Base-by-base conservation (phyloP, 2,888 invertebrate genomes). In the Lepetodrilus schrolli region DNA sequence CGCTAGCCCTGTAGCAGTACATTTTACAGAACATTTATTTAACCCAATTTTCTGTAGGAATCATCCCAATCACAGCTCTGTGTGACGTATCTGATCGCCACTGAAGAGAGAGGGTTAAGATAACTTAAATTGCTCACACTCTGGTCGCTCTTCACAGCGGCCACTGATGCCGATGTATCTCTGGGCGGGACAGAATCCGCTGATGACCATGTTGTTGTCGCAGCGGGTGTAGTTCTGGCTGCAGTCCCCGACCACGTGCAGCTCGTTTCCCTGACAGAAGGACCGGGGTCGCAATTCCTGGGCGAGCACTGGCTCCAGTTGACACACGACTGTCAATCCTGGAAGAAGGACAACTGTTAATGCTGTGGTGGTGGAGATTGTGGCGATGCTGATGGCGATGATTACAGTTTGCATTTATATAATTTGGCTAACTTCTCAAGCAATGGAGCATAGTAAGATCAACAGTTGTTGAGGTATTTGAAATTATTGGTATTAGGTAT, bases 211-310 rank as follows among this genome's bases (percentile, higher is more conserved):
- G 58, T 34, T 34, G 4, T 17, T 17, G 17, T 58, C 58, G 21
- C 58, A 58, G n/a, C 58, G 30, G 26, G n/a, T 13, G 58, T 58
- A 58, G 21, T 8, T 23, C n/a, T 23, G 26, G 34, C 26, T 30
- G 30, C 58, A 58, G 58, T 23, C n/a, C 30, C 17, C 34, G 2
- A 13, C 30, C 5, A 1, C 17, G 10, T 26, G 58, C 13, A 58
- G 26, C 26, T 34, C 26, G 13, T 30, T 30, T 7, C 58, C 58
- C 34, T n/a, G 26, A 34, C 58, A 58, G 26, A 58, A 30, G 30
- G 58, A 58, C 26, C 58, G 58, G 58, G 58, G 58, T 58, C 58
- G 58, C 26, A 58, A 30, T 17, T n/a, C 30, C 58, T 58, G 58
- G 2, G n/a, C 30, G 17, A 1, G 13, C 58, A 58, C 58, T 10